phyloP scores from a whole-genome alignment of 2,113 vertebrate species.

The Erinaceus europaeus region DNA sequence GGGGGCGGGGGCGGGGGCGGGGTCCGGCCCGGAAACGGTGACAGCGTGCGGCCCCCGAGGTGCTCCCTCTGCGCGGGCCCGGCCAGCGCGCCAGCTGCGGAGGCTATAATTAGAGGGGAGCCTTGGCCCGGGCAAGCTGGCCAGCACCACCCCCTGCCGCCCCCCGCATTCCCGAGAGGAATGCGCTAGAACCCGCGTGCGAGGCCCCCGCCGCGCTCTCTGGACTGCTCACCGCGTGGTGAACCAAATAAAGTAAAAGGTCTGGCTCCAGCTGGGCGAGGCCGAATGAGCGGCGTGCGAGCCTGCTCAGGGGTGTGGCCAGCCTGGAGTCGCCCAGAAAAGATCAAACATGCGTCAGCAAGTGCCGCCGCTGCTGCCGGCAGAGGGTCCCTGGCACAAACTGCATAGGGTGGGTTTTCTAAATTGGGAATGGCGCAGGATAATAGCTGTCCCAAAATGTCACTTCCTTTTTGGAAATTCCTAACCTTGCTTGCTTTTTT shows the following conservation, averaged over 20 bases:
- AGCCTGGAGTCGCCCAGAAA: not conserved
- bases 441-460: slow-evolving; percentile 28
- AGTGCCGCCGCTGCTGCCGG: not conserved
- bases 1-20: not conserved
- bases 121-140: not conserved
- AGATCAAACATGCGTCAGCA: slow-evolving; percentile 34
- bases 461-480: slow-evolving; percentile 57
- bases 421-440: slow-evolving; percentile 10
- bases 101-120: slow-evolving; percentile 84
- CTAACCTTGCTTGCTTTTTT: not conserved
- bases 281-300: not conserved
- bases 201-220: slow-evolving; percentile 70
- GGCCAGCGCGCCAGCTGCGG: slow-evolving; percentile 74
- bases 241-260: slow-evolving; percentile 80
- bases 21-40: not conserved
- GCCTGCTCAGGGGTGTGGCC: not conserved
- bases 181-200: slow-evolving; percentile 58
- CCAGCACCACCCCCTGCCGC: slow-evolving; percentile 46
- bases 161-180: slow-evolving; percentile 79
- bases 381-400: not conserved
- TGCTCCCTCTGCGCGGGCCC: not conserved
- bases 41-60: not conserved
- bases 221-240: slow-evolving; percentile 51
- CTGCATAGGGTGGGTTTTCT: not conserved
- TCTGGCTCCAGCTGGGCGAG: slow-evolving; percentile 8